These are phyloP conservation scores for Arge pagana DNA, from an alignment of 2,888 invertebrate genomes.

Conservation along the genomic window DNA sequence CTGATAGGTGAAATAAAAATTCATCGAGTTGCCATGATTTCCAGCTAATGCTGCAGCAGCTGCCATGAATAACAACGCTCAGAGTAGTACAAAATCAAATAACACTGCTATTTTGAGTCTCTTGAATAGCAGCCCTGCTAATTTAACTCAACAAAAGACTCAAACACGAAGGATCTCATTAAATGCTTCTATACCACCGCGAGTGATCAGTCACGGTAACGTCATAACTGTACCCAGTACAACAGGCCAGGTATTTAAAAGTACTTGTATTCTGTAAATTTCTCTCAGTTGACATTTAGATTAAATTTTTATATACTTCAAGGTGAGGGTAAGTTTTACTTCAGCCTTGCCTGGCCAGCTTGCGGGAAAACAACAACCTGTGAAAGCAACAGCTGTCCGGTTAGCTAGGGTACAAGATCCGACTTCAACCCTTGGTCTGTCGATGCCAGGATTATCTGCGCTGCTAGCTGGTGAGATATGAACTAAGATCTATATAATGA, in stretches of 20 bases:
- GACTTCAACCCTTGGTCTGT: slow-evolving; percentile 60
- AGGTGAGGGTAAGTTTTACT: slow-evolving; percentile 54
- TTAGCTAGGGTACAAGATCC: slow-evolving; percentile 58
- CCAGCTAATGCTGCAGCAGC: slow-evolving; percentile 51
- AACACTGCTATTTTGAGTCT: slow-evolving; percentile 79
- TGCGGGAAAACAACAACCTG: slow-evolving; percentile 55
- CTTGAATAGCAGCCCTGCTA: slow-evolving; percentile 78
- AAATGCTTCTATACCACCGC: slow-evolving; percentile 50
- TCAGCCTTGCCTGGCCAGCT: slow-evolving; percentile 52
- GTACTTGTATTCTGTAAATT: neutral
- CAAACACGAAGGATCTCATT: slow-evolving; percentile 52
- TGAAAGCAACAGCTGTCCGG: slow-evolving; percentile 59
- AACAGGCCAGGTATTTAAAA: slow-evolving; percentile 47
- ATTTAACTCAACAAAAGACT: slow-evolving; percentile 53
- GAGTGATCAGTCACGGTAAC: slow-evolving; percentile 54
- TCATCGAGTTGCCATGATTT: slow-evolving; percentile 6
- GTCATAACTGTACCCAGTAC: slow-evolving; percentile 55
- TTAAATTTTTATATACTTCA: neutral
- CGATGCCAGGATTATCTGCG: slow-evolving; percentile 65
- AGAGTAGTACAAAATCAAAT: slow-evolving; percentile 59
- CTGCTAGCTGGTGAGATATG: slow-evolving; percentile 60
- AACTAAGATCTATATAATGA: slow-evolving; percentile 8
- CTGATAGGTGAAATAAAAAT: slow-evolving; percentile 3
- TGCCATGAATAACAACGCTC: slow-evolving; percentile 55
- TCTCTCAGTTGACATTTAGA: neutral